Conservation (phyloP, 1,140 invertebrate species). For the Carposina sasakii region DNA sequence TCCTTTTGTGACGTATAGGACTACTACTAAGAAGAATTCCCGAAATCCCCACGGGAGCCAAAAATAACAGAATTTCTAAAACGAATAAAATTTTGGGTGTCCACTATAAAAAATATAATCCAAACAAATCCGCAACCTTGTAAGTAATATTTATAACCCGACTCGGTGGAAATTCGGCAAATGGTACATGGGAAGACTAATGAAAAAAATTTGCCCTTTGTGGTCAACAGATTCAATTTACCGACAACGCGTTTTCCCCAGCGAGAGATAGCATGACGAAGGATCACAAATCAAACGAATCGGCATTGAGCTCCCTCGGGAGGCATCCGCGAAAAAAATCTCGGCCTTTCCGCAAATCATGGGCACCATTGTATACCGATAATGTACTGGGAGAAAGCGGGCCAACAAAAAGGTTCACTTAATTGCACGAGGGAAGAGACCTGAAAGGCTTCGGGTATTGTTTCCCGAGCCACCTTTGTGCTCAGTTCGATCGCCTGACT, state of each 20-base stretch:
- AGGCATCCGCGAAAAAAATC: constrained; percentile 49
- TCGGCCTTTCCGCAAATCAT: constrained; percentile 65
- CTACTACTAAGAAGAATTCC: no score
- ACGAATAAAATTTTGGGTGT: no score
- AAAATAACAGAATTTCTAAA: no score
- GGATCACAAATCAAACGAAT: constrained; percentile 47
- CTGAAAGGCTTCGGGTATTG: constrained; percentile 55
- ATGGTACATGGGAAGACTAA: no score
- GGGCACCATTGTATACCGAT: constrained; percentile 59
- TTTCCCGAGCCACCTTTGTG: constrained; percentile 58
- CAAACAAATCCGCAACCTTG: no score
- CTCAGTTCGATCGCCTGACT: constrained; percentile 44
- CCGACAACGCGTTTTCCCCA: constrained; percentile 32
- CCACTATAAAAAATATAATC: no score
- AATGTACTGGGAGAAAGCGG: constrained; percentile 59
- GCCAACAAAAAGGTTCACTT: constrained; percentile 64
- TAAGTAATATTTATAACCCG: no score
- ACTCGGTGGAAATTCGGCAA: no score
- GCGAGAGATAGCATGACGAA: constrained; percentile 46
- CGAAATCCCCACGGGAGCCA: no score
- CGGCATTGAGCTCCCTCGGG: constrained; percentile 30
- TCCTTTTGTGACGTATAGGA: no score
- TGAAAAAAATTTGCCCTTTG: no score
- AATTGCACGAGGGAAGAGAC: constrained; percentile 59
- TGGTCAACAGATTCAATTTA: constrained; percentile 29